Evolutionary conservation across 2,113 vertebrate genomes (phyloP), one percentile per base, ranked within the genome.

Genomic region (Glareola pratincola): DNA sequence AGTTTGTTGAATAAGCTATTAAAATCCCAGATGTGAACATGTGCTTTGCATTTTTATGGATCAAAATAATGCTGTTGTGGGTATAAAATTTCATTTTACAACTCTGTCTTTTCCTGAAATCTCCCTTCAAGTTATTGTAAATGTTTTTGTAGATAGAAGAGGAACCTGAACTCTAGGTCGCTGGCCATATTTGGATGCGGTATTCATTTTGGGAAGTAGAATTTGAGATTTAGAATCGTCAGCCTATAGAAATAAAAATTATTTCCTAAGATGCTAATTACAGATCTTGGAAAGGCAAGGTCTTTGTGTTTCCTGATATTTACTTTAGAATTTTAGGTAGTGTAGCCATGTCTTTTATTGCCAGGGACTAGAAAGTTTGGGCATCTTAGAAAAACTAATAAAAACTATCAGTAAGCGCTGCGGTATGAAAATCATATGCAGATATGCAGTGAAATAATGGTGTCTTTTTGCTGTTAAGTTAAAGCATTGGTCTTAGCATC

Each of bases 1-100:
- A 94, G 76, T 90, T 95, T 51, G 57, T 90, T 91, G 86, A 95
- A 94, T 91, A 80, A 88, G 59, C 77, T 85, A 67, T 95, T 93
- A 91, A 91, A 92, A 95, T 92, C 47, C 57, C 86, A 94, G 80
- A 97, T 96, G 86, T 83, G 81, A 97, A 78, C 92, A 83, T 82
- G 50, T 93, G 85, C 67, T 92, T 94, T 83, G 67, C 63, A 75
- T 93, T 96, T 92, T 87, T 96, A 88, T 94, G 30, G 73, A 87
- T 92, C 57, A 83, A 68, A 93, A 84, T 87, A 92, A 82, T 94
- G 71, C 57, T 89, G 57, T 59, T 92, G 36, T 94, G 91, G 68
- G 17, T 67, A n/a, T 96, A 83, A 85, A 82, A 85, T 90, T 94
- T 71, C 3, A 5, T 62, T 87, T 88, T 79, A 50, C 63, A 57